Percentiles rank a stretch among this genome's conserved stretches.
Conservation (phyloP, 2,797 vertebrate genomes). For the Neosalanx taihuensis region DNA sequence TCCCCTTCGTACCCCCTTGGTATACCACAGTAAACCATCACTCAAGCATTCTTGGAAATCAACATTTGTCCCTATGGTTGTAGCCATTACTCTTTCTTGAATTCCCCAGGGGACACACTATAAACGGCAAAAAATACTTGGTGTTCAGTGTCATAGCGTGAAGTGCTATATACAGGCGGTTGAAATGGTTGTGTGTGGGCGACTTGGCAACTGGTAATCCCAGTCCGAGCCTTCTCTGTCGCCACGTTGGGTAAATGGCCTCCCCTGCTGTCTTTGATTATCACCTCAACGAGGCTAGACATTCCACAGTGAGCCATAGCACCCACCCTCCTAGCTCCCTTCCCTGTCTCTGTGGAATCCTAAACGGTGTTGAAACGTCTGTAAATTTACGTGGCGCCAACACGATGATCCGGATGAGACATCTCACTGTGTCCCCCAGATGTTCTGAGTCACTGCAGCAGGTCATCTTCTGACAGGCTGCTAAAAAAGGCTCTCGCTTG, state of each 20-base stretch:
- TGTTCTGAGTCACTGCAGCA: not conserved
- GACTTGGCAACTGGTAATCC: slow-evolving; percentile 15
- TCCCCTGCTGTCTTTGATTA: slow-evolving; percentile 41
- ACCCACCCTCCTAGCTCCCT: slow-evolving; percentile 15
- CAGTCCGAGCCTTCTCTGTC: slow-evolving; percentile 1
- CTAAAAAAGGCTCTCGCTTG: not conserved
- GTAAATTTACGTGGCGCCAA: slow-evolving; percentile 11
- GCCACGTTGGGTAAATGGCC: slow-evolving; percentile 7
- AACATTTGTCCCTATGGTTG: not conserved
- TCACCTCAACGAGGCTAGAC: slow-evolving; percentile 29
- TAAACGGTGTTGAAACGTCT: slow-evolving; percentile 24
- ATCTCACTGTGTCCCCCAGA: not conserved
- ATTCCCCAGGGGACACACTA: not conserved
- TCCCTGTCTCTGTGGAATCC: slow-evolving; percentile 26
- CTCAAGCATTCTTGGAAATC: not conserved
- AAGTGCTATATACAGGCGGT: not conserved
- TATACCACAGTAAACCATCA: not conserved
- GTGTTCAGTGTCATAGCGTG: not conserved
- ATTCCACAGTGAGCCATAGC: slow-evolving; percentile 23
- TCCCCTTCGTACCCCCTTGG: not conserved
- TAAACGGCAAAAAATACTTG: not conserved
- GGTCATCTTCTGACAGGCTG: not conserved
- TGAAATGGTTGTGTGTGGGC: slow-evolving; percentile 14
- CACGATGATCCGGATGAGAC: slow-evolving; percentile 22
- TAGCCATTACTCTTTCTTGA: not conserved